Evolutionary conservation across 2,797 vertebrate genomes (phyloP).

Genomic region (Sternotherus odoratus): DNA sequence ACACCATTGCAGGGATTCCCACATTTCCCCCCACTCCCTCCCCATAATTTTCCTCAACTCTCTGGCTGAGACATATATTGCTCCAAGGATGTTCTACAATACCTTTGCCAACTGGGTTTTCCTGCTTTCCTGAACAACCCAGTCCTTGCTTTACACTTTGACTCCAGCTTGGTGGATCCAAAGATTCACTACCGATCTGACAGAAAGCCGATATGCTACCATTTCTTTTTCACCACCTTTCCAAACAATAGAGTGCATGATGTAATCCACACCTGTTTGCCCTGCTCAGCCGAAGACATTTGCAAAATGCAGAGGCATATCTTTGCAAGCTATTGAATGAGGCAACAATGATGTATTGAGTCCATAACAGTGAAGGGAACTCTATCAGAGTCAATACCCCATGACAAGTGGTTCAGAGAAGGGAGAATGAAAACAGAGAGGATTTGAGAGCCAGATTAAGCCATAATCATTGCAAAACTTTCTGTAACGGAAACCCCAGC

Average conservation of each 20-base stretch:
- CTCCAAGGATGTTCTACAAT: neutral
- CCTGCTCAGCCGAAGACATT: constrained; percentile 37
- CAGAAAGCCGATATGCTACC: neutral
- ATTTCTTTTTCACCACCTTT: neutral
- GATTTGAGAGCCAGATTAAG: constrained; percentile 68
- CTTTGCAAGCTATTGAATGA: constrained; percentile 28
- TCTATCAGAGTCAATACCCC: constrained; percentile 48
- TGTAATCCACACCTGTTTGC: constrained; percentile 14
- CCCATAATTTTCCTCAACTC: neutral
- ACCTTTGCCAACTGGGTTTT: neutral
- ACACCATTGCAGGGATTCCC: neutral
- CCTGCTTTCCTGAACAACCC: neutral
- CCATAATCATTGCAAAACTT: constrained; percentile 68
- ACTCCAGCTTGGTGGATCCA: neutral
- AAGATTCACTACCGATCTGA: neutral
- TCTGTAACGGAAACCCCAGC: constrained; percentile 64
- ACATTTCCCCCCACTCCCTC: no score
- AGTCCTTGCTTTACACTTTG: neutral
- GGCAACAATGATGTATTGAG: constrained; percentile 2
- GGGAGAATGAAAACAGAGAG: constrained; percentile 36
- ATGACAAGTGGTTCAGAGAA: constrained; percentile 35
- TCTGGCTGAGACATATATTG: neutral
- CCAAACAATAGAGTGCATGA: neutral
- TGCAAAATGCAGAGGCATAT: constrained; percentile 10
- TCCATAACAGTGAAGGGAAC: constrained; percentile 10